Percentiles rank a stretch among this genome's conserved stretches.
phyloP scores from a whole-genome alignment of 1,140 invertebrate species.

The Piezodorus guildinii region DNA sequence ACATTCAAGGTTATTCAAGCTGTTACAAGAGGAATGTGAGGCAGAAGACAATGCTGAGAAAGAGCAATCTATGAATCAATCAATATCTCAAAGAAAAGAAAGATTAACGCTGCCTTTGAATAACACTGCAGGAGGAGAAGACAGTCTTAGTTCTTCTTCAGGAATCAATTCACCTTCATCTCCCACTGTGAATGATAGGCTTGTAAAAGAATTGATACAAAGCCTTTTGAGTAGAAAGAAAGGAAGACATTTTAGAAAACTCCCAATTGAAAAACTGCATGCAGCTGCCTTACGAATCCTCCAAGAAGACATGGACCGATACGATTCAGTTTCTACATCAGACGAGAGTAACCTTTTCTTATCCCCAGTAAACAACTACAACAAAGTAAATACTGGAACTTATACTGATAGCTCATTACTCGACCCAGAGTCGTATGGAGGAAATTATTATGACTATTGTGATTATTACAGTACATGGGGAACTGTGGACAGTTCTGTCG shows the following conservation, averaged over 20 bases:
- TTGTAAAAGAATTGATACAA: slow-evolving; percentile 44
- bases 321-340: slow-evolving; percentile 32
- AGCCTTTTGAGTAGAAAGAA: slow-evolving; percentile 42
- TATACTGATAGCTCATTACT: slow-evolving; percentile 29
- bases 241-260: slow-evolving; percentile 38
- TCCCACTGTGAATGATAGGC: slow-evolving; percentile 40
- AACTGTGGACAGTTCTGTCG: slow-evolving; percentile 30
- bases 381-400: slow-evolving; percentile 9
- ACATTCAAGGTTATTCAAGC: slow-evolving; percentile 54
- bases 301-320: slow-evolving; percentile 38
- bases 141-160: slow-evolving; percentile 34
- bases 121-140: slow-evolving; percentile 23
- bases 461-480: slow-evolving; percentile 50
- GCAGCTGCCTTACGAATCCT: slow-evolving; percentile 42
- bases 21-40: slow-evolving; percentile 47
- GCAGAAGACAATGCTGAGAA: slow-evolving; percentile 33
- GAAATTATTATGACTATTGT: slow-evolving; percentile 38
- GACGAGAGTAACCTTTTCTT: slow-evolving; percentile 28
- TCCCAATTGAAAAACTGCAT: slow-evolving; percentile 43
- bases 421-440: slow-evolving; percentile 33
- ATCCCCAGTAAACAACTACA: slow-evolving; percentile 27
- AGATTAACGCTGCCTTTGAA: slow-evolving; percentile 34
- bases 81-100: slow-evolving; percentile 31
- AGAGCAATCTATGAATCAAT: slow-evolving; percentile 28
- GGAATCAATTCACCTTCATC: slow-evolving; percentile 41